Evolutionary conservation across 1,140 invertebrate species (phyloP).

Genomic region (Leptinotarsa lineolata): DNA sequence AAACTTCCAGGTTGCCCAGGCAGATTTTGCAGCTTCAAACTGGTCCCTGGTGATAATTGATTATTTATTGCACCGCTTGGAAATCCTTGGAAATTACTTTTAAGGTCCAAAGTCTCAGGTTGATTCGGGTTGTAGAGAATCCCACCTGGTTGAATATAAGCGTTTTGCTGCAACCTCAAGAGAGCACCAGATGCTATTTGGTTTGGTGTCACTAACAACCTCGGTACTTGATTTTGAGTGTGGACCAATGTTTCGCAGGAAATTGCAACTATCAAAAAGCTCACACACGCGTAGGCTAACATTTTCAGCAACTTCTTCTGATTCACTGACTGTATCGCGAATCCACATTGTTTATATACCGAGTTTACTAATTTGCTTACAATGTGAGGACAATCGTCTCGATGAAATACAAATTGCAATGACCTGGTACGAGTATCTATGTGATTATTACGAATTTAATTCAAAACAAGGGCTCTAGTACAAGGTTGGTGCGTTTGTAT

Average conservation of each 20-base stretch:
- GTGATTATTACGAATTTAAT: conserved; percentile 1
- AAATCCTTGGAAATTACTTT: not conserved
- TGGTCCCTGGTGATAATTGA: not conserved
- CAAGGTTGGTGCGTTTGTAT: not conserved
- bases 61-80: not conserved
- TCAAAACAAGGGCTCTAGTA: conserved; percentile 5
- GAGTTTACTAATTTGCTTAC: not conserved
- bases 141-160: not conserved
- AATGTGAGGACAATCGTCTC: not conserved
- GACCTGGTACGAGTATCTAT: not conserved
- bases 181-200: not conserved
- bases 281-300: not conserved
- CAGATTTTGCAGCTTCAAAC: not conserved
- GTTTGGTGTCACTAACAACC: not conserved
- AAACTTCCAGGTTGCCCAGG: not conserved
- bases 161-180: not conserved
- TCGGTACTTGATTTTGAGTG: not conserved
- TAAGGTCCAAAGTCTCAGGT: not conserved
- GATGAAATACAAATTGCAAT: not conserved
- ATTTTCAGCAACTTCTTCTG: not conserved
- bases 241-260: not conserved
- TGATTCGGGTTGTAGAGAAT: not conserved
- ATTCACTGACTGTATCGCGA: not conserved
- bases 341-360: not conserved
- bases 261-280: not conserved